These are phyloP conservation scores for Jacana jacana DNA, from an alignment of 2,113 vertebrate genomes.

Conservation along the genomic window DNA sequence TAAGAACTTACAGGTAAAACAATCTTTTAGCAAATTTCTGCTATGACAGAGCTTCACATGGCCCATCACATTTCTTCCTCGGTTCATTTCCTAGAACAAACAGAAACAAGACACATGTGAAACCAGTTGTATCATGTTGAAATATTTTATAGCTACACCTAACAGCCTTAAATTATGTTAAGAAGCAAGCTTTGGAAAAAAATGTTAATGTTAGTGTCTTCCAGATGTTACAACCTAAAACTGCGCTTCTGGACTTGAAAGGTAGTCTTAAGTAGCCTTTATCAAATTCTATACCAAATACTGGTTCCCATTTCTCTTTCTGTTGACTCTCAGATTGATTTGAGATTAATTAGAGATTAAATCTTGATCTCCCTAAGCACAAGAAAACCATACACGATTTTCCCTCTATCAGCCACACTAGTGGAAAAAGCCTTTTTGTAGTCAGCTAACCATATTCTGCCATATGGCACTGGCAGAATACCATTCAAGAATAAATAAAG, in stretches of 20 bases:
- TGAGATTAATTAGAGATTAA: background rate
- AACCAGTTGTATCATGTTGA: background rate
- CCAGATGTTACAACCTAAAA: background rate
- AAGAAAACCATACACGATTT: background rate
- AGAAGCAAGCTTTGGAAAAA: background rate
- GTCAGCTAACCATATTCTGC: background rate
- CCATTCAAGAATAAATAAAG: background rate
- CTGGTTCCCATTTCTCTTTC: background rate
- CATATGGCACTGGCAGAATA: background rate
- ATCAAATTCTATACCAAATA: background rate
- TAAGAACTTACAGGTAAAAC: constrained; percentile 69
- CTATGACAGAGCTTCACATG: background rate
- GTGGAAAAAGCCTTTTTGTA: background rate
- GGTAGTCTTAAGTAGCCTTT: background rate
- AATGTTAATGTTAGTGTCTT: background rate
- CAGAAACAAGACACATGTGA: background rate
- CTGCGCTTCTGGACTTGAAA: background rate
- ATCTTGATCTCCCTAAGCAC: background rate
- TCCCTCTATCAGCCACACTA: background rate
- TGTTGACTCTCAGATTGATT: background rate
- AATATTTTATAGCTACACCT: background rate
- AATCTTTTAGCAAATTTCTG: constrained; percentile 42
- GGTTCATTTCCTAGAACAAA: constrained; percentile 69
- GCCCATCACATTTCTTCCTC: constrained; percentile 30
- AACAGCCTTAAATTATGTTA: background rate